Evolutionary conservation across 2,797 vertebrate species (phyloP).

Genomic region (Percopsis omiscomaycus): DNA sequence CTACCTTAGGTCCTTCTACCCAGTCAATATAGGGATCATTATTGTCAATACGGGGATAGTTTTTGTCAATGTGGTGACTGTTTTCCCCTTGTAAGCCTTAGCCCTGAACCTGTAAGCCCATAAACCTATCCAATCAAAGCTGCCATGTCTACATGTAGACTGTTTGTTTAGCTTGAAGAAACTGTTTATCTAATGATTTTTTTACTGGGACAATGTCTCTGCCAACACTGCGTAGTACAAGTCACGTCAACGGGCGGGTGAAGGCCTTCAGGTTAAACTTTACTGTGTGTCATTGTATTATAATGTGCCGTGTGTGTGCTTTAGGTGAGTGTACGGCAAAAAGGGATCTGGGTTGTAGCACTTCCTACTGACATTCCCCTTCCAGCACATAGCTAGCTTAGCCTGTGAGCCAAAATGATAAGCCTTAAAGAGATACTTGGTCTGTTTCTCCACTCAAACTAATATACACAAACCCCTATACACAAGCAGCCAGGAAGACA

Average conservation of each 20-base stretch:
- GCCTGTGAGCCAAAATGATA: conserved; percentile 68
- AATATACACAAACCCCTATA: conserved; percentile 7
- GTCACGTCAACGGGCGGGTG: not conserved
- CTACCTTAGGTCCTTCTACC: not conserved
- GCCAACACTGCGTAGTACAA: not conserved
- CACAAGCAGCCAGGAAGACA: conserved; percentile 21
- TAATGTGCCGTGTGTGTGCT: conserved; percentile 18
- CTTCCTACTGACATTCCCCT: conserved; percentile 71
- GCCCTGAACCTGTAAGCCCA: conserved; percentile 36
- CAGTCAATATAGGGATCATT: too few relatives aligned
- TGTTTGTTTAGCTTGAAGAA: conserved; percentile 6
- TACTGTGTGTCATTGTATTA: not conserved
- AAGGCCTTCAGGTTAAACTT: not conserved
- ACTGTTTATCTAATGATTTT: conserved; percentile 10
- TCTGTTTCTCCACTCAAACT: conserved; percentile 23
- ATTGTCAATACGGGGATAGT: too few relatives aligned
- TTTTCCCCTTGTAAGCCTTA: too few relatives aligned
- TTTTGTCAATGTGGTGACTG: too few relatives aligned
- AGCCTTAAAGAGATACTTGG: conserved; percentile 69
- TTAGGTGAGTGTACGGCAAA: conserved; percentile 30
- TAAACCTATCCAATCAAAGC: conserved; percentile 51
- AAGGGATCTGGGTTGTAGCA: conserved; percentile 54
- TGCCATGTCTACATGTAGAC: conserved; percentile 36
- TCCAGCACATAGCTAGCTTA: conserved; percentile 73
- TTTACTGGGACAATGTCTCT: conserved; percentile 6